Evolutionary conservation across 2,888 invertebrate genomes (phyloP), one percentile per base, ranked within the genome.

Genomic region (Perithous albicinctus): DNA sequence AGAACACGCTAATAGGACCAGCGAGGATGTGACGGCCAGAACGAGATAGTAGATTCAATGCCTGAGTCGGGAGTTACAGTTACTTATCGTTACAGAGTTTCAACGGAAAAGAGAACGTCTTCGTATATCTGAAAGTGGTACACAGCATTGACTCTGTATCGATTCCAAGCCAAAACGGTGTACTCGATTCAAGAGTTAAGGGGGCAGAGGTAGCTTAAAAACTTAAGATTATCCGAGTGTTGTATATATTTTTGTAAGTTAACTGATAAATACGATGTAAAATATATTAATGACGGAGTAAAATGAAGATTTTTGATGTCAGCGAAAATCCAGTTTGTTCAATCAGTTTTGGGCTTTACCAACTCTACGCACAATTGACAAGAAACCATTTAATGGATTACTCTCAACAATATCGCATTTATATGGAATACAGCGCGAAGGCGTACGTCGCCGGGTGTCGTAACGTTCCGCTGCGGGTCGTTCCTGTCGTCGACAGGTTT

Each of bases 401-500:
- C n/a, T n/a, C n/a, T n/a, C n/a, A n/a, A n/a, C n/a, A n/a, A n/a
- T n/a, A n/a, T n/a, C n/a, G n/a, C n/a, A n/a, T n/a, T n/a, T n/a
- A 61, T 67, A 69, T 75, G 66, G 73, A 78, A 72, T 72, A 61
- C 38, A 43, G 56, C 18, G 41, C 35, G 66, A 35, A 63, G 46
- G 35, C 72, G 29, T n/a, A n/a, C 29, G 59, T 74, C 70, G 74
- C 70, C 51, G 67, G 48, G 70, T 61, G 64, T 64, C 26, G 61
- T 61, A 67, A 76, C 54, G 59, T 78, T 78, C 8, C 75, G 51
- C 46, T 32, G 75, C 75, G 72, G 72, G 75, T 75, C 75, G 78
- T 82, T 82, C 20, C 82, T 78, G 82, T 59, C 75, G 61, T 43
- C 61, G 75, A 82, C 82, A 72, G 75, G 78, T 78, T 82, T 82